A percentile compares a stretch with the other conserved stretches of the same genome.
These are phyloP conservation scores for Myiothlypis chrysogaster DNA, from an alignment of 2,797 vertebrate species.

Conservation along the genomic window DNA sequence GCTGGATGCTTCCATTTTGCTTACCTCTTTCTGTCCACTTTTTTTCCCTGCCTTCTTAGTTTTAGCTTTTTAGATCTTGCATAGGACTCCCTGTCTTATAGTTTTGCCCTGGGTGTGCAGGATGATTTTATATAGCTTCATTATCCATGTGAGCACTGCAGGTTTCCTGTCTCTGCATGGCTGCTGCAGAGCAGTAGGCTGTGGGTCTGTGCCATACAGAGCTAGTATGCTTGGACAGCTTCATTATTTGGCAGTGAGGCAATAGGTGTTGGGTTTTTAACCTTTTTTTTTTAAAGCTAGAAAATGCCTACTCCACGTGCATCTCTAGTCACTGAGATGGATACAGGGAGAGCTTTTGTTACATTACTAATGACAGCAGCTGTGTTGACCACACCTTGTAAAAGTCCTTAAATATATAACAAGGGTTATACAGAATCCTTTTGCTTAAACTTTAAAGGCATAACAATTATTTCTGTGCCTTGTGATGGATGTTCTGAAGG, in stretches of 20 bases:
- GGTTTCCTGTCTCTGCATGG: background rate
- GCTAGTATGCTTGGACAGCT: accelerated
- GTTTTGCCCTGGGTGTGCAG: accelerated
- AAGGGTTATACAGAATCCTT: background rate
- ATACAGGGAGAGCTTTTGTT: background rate
- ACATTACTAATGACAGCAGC: background rate
- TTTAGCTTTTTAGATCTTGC: background rate
- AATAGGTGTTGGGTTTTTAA: background rate
- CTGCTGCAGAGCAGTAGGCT: background rate
- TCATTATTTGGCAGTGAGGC: background rate
- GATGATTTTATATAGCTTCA: background rate
- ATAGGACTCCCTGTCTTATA: background rate
- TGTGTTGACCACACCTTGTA: background rate
- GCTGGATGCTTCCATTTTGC: background rate
- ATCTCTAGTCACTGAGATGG: background rate
- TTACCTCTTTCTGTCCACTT: background rate
- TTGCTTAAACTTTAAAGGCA: background rate
- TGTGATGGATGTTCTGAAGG: background rate
- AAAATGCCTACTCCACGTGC: background rate
- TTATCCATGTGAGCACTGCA: background rate
- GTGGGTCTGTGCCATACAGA: background rate
- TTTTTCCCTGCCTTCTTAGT: background rate
- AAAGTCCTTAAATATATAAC: background rate
- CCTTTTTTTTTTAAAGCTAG: background rate
- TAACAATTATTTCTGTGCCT: background rate